Evolutionary conservation across 2,113 vertebrate species (phyloP).

Genomic region (human (Homo sapiens)): GRCh38 chr3:108938001-108938500

Average conservation of each 20-base stretch:
- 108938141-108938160: constrained; percentile 1
- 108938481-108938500: not conserved
- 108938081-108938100: not conserved
- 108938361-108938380: not conserved
- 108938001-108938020: too few species aligned
- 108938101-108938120: not conserved
- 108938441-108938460: not conserved
- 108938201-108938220: not conserved
- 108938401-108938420: not conserved
- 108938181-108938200: not conserved
- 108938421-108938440: not conserved
- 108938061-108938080: not conserved
- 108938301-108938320: not conserved
- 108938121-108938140: not conserved
- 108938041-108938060: too few species aligned
- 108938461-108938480: not conserved
- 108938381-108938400: constrained; percentile 3
- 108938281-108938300: not conserved
- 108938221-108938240: not conserved
- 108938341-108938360: not conserved
- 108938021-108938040: too few species aligned
- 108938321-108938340: constrained; percentile 9
- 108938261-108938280: constrained; percentile 37
- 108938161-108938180: not conserved
- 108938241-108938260: not conserved